phyloP scores from a whole-genome alignment of 37 sponge, comb jelly and placozoan genomes.

The Agelas oroides region DNA sequence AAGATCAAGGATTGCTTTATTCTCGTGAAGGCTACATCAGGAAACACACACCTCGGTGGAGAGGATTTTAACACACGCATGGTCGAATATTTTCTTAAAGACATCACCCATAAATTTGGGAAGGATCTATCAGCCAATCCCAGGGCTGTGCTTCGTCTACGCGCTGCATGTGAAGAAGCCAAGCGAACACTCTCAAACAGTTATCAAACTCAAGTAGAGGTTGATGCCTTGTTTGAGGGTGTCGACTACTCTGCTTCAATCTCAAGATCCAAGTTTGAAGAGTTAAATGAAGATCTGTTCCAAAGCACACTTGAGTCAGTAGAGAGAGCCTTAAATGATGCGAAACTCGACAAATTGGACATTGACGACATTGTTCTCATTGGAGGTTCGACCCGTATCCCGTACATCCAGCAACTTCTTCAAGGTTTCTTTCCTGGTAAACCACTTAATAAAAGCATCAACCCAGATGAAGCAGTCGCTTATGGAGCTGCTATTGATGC shows the following conservation, averaged over 20 bases:
- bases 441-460: slow-evolving; percentile 75
- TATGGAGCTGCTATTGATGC: slow-evolving; percentile 94
- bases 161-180: slow-evolving; percentile 89
- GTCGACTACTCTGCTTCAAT: slow-evolving; percentile 90
- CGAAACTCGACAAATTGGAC: slow-evolving; percentile 76
- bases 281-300: slow-evolving; percentile 83
- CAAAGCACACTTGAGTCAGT: slow-evolving; percentile 76
- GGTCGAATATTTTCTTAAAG: slow-evolving; percentile 85
- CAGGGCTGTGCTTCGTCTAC: slow-evolving; percentile 78
- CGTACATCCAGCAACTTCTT: slow-evolving; percentile 84
- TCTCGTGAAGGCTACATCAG: slow-evolving; percentile 93
- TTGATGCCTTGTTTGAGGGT: slow-evolving; percentile 90
- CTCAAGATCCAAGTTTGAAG: slow-evolving; percentile 87
- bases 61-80: slow-evolving; percentile 96
- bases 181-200: slow-evolving; percentile 89
- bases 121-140: slow-evolving; percentile 85
- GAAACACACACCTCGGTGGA: slow-evolving; percentile 93
- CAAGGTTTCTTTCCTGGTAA: slow-evolving; percentile 93
- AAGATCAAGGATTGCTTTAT: slow-evolving; percentile 96
- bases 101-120: slow-evolving; percentile 88
- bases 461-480: slow-evolving; percentile 92
- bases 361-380: slow-evolving; percentile 88
- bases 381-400: slow-evolving; percentile 90
- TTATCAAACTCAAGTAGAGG: slow-evolving; percentile 85
- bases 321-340: slow-evolving; percentile 85